A percentile compares a stretch with the other conserved stretches of the same genome.
Evolutionary conservation across 2,888 invertebrate genomes (phyloP).

Genomic region (Xestia xanthographa): DNA sequence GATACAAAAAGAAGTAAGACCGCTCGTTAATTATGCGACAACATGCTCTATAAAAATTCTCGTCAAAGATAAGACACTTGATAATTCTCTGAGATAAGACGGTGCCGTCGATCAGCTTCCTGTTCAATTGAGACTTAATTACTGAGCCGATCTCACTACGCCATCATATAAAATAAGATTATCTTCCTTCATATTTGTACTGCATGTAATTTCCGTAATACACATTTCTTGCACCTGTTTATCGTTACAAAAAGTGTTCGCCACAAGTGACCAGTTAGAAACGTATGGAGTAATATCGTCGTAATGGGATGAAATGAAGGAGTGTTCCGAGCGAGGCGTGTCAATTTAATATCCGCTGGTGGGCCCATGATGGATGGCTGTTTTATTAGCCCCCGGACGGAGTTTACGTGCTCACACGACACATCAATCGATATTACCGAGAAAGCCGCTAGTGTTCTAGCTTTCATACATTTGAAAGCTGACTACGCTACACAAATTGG

Average conservation of each 20-base stretch:
- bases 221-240: constrained; percentile 65
- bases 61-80: constrained; percentile 66
- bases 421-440: constrained; percentile 70
- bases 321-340: constrained; percentile 83
- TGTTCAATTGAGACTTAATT: constrained; percentile 67
- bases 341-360: constrained; percentile 88
- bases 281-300: constrained; percentile 73
- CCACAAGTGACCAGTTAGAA: constrained; percentile 61
- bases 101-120: constrained; percentile 70
- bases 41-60: constrained; percentile 63
- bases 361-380: constrained; percentile 83
- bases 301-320: constrained; percentile 81
- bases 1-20: constrained; percentile 43
- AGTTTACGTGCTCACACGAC: constrained; percentile 74
- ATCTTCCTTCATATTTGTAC: constrained; percentile 51
- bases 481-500: constrained; percentile 23
- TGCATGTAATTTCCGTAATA: constrained; percentile 57
- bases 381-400: constrained; percentile 82
- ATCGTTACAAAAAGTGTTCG: constrained; percentile 61
- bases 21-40: constrained; percentile 61
- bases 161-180: constrained; percentile 40
- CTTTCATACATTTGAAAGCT: constrained; percentile 56
- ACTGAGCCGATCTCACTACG: constrained; percentile 49
- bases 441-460: constrained; percentile 65
- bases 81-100: constrained; percentile 71